Evolutionary conservation across 1,140 invertebrate genomes (phyloP).

Genomic region (Polypedilum pembai): DNA sequence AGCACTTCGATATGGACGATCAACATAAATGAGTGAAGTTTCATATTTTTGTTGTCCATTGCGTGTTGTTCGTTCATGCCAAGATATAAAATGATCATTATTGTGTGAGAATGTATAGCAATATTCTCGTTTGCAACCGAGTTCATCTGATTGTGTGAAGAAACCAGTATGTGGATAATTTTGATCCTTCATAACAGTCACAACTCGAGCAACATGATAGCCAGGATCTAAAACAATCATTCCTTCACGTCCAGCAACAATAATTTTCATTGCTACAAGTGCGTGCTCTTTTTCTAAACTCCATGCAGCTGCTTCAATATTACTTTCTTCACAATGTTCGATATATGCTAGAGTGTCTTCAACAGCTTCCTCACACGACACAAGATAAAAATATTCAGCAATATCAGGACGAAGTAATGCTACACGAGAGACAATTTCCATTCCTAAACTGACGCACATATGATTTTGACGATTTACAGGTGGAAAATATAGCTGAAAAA

Average conservation of each 20-base stretch:
- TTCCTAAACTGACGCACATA: slow-evolving; percentile 79
- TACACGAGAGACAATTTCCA: slow-evolving; percentile 63
- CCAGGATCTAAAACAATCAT: slow-evolving; percentile 79
- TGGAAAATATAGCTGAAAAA: slow-evolving; percentile 66
- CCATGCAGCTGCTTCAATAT: slow-evolving; percentile 51
- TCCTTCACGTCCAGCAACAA: slow-evolving; percentile 62
- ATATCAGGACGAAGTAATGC: slow-evolving; percentile 57
- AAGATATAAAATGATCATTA: slow-evolving; percentile 68
- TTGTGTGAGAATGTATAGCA: slow-evolving; percentile 59
- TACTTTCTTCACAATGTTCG: slow-evolving; percentile 44
- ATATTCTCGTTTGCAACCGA: slow-evolving; percentile 68
- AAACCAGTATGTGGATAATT: slow-evolving; percentile 80
- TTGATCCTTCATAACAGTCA: slow-evolving; percentile 79
- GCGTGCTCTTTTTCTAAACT: slow-evolving; percentile 83
- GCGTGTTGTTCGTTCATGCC: slow-evolving; percentile 65
- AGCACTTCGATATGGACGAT: slow-evolving; percentile 67
- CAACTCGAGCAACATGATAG: slow-evolving; percentile 76
- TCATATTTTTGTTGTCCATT: slow-evolving; percentile 51
- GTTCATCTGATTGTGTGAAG: slow-evolving; percentile 72
- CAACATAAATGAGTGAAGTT: slow-evolving; percentile 69
- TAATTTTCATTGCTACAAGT: slow-evolving; percentile 67
- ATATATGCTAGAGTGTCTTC: slow-evolving; percentile 59
- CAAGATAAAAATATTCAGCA: slow-evolving; percentile 58
- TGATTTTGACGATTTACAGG: slow-evolving; percentile 68
- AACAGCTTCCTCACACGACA: slow-evolving; percentile 82